Evolutionary conservation across 2,888 invertebrate species (phyloP).

Genomic region (Lysandra coridon): DNA sequence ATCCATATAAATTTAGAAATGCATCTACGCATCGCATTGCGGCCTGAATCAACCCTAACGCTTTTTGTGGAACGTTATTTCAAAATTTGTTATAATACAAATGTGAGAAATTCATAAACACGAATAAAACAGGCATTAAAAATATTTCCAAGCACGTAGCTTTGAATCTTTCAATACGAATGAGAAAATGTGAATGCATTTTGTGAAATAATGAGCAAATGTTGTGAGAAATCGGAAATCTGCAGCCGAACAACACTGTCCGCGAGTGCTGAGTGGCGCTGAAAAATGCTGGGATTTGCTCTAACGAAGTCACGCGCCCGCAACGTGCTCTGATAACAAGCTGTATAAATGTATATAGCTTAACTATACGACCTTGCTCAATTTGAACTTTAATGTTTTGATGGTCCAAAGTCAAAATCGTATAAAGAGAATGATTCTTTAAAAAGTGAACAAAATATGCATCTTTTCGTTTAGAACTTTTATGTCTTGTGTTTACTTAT

Average conservation of each 20-base stretch:
- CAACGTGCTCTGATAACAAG: conserved; percentile 25
- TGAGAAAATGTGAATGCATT: conserved; percentile 1
- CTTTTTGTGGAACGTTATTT: neutral
- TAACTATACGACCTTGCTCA: neutral
- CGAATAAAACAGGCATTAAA: conserved; percentile 7
- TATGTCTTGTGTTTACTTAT: too few relatives aligned
- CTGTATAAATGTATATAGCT: conserved; percentile 8
- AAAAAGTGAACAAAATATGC: too few relatives aligned
- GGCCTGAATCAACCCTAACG: neutral
- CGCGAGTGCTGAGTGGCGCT: conserved; percentile 15
- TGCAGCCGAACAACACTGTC: conserved; percentile 8
- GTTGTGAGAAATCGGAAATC: neutral
- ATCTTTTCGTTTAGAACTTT: too few relatives aligned
- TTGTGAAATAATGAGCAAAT: conserved; percentile 14
- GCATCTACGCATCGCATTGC: too few relatives aligned
- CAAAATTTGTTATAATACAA: neutral
- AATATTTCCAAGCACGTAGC: conserved; percentile 1
- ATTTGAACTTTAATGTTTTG: neutral
- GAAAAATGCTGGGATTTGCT: conserved; percentile 29
- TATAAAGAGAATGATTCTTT: too few relatives aligned
- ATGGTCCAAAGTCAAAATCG: too few relatives aligned
- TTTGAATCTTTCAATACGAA: neutral
- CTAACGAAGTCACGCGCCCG: conserved; percentile 32
- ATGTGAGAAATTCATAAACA: neutral
- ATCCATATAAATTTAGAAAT: too few relatives aligned